Percentiles rank a stretch among this genome's conserved stretches.
phyloP scores from a whole-genome alignment of 2,888 invertebrate genomes.

The Parelbella ahira region DNA sequence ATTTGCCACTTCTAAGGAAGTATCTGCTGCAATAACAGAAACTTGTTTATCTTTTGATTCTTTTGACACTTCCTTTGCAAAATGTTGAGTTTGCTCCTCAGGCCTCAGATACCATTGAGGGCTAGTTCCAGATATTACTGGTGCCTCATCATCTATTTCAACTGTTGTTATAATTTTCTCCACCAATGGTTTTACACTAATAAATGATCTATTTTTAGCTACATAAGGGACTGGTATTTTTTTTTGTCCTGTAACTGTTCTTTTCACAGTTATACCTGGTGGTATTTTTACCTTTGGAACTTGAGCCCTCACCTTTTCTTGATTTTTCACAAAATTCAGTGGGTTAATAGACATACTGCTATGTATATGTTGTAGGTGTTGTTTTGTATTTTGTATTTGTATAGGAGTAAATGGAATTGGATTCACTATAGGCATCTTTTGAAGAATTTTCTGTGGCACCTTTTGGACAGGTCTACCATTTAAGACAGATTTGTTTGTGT shows the following conservation, averaged over 20 bases:
- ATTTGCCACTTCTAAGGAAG: constrained; percentile 46
- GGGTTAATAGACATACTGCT: constrained; percentile 35
- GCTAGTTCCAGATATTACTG: constrained; percentile 34
- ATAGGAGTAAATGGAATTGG: neutral
- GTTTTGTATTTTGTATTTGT: constrained; percentile 27
- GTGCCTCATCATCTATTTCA: constrained; percentile 65
- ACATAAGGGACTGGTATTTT: constrained; percentile 4
- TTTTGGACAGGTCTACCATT: constrained; percentile 34
- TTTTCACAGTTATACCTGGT: constrained; percentile 56
- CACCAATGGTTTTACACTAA: constrained; percentile 28
- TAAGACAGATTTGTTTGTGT: constrained; percentile 36
- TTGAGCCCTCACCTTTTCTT: constrained; percentile 32
- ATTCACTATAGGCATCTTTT: constrained; percentile 12
- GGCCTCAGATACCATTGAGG: constrained; percentile 69
- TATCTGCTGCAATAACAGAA: constrained; percentile 6
- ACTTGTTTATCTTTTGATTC: constrained; percentile 1
- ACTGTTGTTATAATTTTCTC: constrained; percentile 41
- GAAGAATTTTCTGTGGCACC: constrained; percentile 14
- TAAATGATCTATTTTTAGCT: constrained; percentile 4
- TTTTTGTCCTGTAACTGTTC: constrained; percentile 34
- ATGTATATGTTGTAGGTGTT: too few relatives aligned
- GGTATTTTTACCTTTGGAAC: constrained; percentile 46
- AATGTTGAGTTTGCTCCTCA: constrained; percentile 43
- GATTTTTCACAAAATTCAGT: constrained; percentile 32
- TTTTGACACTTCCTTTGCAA: constrained; percentile 18